Evolutionary conservation across 2,113 vertebrate species (phyloP).

Genomic region (Tretioscincus oriximinensis): DNA sequence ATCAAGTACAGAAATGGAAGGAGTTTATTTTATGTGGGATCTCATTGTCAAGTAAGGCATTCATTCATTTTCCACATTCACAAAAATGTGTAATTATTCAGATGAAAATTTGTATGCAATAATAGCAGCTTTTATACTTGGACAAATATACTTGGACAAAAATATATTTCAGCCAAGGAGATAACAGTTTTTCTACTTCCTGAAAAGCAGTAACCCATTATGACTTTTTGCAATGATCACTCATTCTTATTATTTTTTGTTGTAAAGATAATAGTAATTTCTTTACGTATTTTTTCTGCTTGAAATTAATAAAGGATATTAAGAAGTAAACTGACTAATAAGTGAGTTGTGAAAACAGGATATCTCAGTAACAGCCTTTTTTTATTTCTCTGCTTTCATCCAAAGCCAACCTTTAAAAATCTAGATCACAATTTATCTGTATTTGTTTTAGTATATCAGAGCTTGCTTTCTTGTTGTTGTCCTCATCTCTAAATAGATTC

Average conservation of each 20-base stretch:
- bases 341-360: background rate
- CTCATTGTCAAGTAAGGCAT: constrained; percentile 5
- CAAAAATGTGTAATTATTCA: constrained; percentile 33
- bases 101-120: background rate
- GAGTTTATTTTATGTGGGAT: constrained; percentile 1
- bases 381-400: background rate
- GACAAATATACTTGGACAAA: constrained; percentile 9
- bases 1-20: background rate
- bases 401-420: accelerated
- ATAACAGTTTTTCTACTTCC: constrained; percentile 36
- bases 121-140: constrained; percentile 7
- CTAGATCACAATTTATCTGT: background rate
- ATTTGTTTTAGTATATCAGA: no score
- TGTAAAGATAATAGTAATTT: constrained; percentile 43
- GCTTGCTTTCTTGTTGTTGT: no score
- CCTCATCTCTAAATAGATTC: no score
- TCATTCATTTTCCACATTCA: background rate
- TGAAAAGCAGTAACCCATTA: constrained; percentile 33
- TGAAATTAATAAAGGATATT: constrained; percentile 37
- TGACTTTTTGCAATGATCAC: constrained; percentile 49
- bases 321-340: constrained; percentile 32
- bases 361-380: accelerated
- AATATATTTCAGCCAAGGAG: constrained; percentile 39
- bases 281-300: constrained; percentile 54
- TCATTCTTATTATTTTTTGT: constrained; percentile 48